A percentile compares a stretch with the other conserved stretches of the same genome.
These are phyloP conservation scores for Drosophila paulistorum DNA, from an alignment of 1,140 invertebrate species.

Conservation along the genomic window DNA sequence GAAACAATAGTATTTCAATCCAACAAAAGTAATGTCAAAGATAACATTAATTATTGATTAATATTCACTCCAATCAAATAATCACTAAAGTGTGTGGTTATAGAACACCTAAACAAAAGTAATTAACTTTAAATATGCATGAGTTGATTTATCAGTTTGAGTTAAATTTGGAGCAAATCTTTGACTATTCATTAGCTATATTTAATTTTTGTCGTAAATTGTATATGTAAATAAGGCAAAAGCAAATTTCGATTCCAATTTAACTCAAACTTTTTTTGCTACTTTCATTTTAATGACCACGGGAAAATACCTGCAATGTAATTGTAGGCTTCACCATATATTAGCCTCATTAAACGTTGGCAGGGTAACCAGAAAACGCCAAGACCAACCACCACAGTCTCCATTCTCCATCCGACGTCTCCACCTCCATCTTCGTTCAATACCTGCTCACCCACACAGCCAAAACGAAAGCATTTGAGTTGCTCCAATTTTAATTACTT, in stretches of 20 bases:
- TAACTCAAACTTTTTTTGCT: conserved; percentile 27
- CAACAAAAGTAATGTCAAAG: too few relatives aligned
- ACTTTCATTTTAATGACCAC: conserved; percentile 22
- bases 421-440: conserved; percentile 9
- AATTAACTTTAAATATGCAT: conserved; percentile 7
- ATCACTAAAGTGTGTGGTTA: not conserved
- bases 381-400: conserved; percentile 19
- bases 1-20: too few relatives aligned
- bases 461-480: conserved; percentile 28
- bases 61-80: not conserved
- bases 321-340: conserved; percentile 19
- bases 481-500: conserved; percentile 68
- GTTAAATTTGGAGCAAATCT: not conserved
- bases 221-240: conserved; percentile 1
- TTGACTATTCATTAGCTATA: conserved; percentile 32
- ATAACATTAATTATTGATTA: not conserved
- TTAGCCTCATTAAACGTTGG: conserved; percentile 46
- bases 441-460: conserved; percentile 28
- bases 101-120: not conserved
- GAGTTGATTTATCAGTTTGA: conserved; percentile 14
- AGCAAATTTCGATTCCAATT: conserved; percentile 22
- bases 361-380: conserved; percentile 31
- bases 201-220: conserved; percentile 12
- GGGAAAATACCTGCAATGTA: conserved; percentile 10
- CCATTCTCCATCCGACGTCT: not conserved